Evolutionary conservation across 2,888 invertebrate genomes (phyloP).

Genomic region (Empis stercorea): DNA sequence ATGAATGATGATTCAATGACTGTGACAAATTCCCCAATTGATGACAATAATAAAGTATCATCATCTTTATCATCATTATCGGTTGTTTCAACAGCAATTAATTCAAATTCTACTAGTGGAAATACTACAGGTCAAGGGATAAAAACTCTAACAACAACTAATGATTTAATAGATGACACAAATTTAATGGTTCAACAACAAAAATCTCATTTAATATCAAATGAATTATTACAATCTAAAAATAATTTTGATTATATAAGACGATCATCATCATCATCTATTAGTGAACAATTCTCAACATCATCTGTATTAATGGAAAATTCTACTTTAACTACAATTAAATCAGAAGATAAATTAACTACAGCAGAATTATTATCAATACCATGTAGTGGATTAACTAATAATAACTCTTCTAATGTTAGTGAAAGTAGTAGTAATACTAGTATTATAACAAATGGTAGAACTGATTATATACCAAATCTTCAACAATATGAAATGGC

Average conservation of each 20-base stretch:
- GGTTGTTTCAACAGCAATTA: neutral
- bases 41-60: neutral
- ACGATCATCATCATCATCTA: neutral
- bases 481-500: neutral
- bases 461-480: neutral
- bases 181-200: conserved; percentile 7
- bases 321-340: too few relatives aligned
- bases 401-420: conserved; percentile 23
- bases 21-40: neutral
- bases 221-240: neutral
- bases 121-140: too few relatives aligned
- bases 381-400: conserved; percentile 1
- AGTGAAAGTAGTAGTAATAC: conserved; percentile 22
- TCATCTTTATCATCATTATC: neutral
- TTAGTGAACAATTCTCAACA: neutral
- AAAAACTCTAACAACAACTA: too few relatives aligned
- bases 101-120: neutral
- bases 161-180: too few relatives aligned
- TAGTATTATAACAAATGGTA: neutral
- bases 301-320: conserved; percentile 6
- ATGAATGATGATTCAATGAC: conserved; percentile 38
- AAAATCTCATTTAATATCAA: conserved; percentile 11
- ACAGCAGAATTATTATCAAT: too few relatives aligned
- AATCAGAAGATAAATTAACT: too few relatives aligned
- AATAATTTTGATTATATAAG: too few relatives aligned